These are phyloP conservation scores for Daphoenositta chrysoptera DNA, from an alignment of 2,113 vertebrate species.

Conservation along the genomic window DNA sequence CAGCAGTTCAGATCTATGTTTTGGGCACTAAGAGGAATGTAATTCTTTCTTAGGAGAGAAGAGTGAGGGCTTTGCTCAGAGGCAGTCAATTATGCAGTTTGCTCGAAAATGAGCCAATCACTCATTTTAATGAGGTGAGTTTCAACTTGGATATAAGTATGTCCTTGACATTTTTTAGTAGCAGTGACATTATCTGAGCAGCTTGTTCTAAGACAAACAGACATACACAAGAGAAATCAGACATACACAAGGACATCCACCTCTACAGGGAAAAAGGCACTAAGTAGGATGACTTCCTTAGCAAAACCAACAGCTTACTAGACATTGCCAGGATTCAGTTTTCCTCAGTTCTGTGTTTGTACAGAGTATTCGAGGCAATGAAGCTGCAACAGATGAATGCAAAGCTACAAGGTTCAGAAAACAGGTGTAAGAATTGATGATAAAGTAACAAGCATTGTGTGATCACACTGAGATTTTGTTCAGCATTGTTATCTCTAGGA, in stretches of 20 bases:
- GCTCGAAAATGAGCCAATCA: neutral
- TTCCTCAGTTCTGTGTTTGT: neutral
- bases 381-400: neutral
- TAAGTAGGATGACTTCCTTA: neutral
- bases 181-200: constrained; percentile 1
- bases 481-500: neutral
- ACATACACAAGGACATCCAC: neutral
- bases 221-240: neutral
- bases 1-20: neutral
- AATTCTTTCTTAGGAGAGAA: neutral
- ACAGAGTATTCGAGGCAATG: neutral
- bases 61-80: neutral
- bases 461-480: neutral
- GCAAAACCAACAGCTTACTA: neutral
- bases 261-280: neutral
- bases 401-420: neutral
- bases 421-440: neutral
- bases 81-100: neutral
- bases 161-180: constrained; percentile 37
- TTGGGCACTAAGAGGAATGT: neutral
- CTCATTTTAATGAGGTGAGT: constrained; percentile 29
- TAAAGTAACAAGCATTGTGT: neutral
- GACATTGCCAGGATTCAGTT: neutral
- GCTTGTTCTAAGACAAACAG: neutral
- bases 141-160: neutral